These are phyloP conservation scores for Bujurquina vittata DNA, from an alignment of 2,113 vertebrate genomes.

Conservation along the genomic window DNA sequence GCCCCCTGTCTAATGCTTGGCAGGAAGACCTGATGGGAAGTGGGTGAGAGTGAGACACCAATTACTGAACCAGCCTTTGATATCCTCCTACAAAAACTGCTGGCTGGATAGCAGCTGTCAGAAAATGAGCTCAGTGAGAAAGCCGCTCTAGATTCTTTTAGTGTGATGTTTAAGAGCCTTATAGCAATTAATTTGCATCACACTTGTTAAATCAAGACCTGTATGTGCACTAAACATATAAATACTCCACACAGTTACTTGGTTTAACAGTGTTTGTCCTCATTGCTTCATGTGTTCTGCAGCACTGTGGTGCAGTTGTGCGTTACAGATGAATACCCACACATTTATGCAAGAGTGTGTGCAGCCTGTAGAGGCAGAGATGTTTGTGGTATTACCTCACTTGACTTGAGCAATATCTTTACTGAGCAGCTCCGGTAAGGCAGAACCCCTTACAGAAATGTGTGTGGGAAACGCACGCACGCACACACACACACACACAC, in stretches of 20 bases:
- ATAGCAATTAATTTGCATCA: not conserved
- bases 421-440: conserved; percentile 9
- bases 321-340: conserved; percentile 21
- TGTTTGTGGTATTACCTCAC: not conserved
- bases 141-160: not conserved
- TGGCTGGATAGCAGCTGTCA: conserved; percentile 11
- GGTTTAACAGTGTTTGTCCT: not conserved
- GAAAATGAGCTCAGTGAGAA: conserved; percentile 1
- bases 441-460: not conserved
- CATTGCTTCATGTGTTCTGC: conserved; percentile 12
- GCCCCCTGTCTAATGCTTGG: not conserved
- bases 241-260: not conserved
- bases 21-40: not conserved
- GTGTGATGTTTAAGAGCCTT: not conserved
- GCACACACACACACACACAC: not conserved
- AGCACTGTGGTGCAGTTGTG: conserved; percentile 5
- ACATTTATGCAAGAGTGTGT: not conserved
- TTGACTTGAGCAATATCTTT: conserved; percentile 9
- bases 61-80: conserved; percentile 26
- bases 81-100: conserved; percentile 11
- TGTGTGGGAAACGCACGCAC: no score
- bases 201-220: not conserved
- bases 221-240: not conserved
- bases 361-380: not conserved
- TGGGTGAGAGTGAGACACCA: not conserved